Conservation (phyloP, 2,113 vertebrate genomes). For the Sorex araneus region DNA sequence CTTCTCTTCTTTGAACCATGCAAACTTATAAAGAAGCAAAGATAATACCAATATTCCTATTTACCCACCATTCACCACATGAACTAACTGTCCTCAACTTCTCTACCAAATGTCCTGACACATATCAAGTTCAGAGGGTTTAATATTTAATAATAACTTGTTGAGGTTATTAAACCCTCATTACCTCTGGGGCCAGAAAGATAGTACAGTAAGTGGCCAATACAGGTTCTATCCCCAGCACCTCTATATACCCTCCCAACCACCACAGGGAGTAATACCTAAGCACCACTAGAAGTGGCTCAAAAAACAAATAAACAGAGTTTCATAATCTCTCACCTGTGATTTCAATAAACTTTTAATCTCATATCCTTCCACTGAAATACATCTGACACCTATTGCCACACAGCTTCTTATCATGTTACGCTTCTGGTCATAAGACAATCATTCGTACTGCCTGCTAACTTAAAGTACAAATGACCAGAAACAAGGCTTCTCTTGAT, state of each 20-base stretch:
- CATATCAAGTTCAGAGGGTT: neutral
- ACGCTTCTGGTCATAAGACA: slow-evolving; percentile 1
- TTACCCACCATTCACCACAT: neutral
- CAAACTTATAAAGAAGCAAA: neutral
- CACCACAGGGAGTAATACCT: too few relatives aligned
- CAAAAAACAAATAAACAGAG: too few relatives aligned
- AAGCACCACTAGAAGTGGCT: too few relatives aligned
- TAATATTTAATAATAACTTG: too few relatives aligned
- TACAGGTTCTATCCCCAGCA: too few relatives aligned
- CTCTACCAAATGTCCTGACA: slow-evolving; percentile 24
- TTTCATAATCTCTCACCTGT: neutral
- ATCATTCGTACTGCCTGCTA: neutral
- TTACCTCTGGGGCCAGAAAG: neutral
- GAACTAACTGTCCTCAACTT: slow-evolving; percentile 5
- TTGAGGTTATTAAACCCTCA: neutral
- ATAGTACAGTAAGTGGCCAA: too few relatives aligned
- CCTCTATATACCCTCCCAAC: too few relatives aligned
- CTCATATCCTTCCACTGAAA: neutral
- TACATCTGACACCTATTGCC: neutral
- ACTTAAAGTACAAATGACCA: neutral
- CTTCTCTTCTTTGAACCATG: slow-evolving; percentile 29
- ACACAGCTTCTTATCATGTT: neutral
- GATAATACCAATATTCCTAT: slow-evolving; percentile 5
- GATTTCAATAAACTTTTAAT: slow-evolving; percentile 56
- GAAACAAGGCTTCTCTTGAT: neutral